A percentile compares a stretch with the other conserved stretches of the same genome.
Evolutionary conservation across 2,888 invertebrate genomes (phyloP).

Genomic region (Thymelicus lineola): DNA sequence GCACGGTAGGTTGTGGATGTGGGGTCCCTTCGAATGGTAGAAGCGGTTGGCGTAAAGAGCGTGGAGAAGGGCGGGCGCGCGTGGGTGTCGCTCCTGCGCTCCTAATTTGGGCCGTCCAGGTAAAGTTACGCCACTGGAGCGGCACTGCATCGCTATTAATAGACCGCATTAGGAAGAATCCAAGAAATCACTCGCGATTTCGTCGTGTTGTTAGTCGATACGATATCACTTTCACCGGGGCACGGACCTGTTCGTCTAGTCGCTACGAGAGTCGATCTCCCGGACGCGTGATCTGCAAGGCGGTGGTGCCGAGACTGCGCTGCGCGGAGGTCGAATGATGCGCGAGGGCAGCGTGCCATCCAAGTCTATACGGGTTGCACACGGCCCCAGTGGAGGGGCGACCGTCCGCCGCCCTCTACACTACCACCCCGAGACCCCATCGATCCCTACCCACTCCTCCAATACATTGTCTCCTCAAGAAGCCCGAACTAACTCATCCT

Average conservation of each 20-base stretch:
- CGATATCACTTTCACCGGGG: constrained; percentile 74
- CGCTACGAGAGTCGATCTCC: constrained; percentile 82
- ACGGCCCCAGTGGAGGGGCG: constrained; percentile 83
- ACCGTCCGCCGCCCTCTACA: constrained; percentile 57
- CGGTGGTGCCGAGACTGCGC: constrained; percentile 80
- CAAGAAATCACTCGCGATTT: constrained; percentile 73
- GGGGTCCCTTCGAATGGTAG: constrained; percentile 69
- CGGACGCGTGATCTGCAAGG: constrained; percentile 81
- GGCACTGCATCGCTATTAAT: constrained; percentile 77
- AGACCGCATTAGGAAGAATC: constrained; percentile 72
- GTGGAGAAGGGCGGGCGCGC: constrained; percentile 69
- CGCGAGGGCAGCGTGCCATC: constrained; percentile 75
- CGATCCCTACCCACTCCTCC: constrained; percentile 41
- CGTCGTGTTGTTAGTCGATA: constrained; percentile 54
- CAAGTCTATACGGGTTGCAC: constrained; percentile 84
- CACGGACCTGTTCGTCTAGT: constrained; percentile 84
- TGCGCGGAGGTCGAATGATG: constrained; percentile 84
- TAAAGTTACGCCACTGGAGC: constrained; percentile 82
- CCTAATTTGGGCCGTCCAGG: constrained; percentile 86
- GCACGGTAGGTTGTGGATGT: constrained; percentile 60
- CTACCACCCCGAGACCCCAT: constrained; percentile 49
- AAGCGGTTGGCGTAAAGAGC: constrained; percentile 56
- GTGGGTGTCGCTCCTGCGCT: constrained; percentile 72
- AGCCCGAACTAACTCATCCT: not conserved
- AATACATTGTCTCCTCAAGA: constrained; percentile 14